Evolutionary conservation across 2,888 invertebrate genomes (phyloP).

Genomic region (Diarsia mendica): DNA sequence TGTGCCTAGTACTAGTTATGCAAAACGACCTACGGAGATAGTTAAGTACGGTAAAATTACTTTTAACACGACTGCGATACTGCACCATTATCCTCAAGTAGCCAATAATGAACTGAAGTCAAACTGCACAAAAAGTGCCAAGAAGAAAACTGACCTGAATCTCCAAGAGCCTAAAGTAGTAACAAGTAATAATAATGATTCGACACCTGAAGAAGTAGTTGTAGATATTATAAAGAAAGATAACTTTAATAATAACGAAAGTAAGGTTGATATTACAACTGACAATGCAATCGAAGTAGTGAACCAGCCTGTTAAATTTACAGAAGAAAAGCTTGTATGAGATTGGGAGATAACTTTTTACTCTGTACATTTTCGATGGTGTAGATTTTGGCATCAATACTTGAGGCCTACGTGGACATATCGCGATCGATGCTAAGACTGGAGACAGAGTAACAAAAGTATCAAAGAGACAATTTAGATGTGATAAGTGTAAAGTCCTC

Average conservation of each 20-base stretch:
- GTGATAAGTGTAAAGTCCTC: conserved; percentile 56
- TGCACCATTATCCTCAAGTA: conserved; percentile 87
- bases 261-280: conserved; percentile 71
- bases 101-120: conserved; percentile 70
- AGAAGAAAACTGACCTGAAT: conserved; percentile 81
- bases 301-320: conserved; percentile 83
- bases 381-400: conserved; percentile 70
- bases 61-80: conserved; percentile 86
- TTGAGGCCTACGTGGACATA: conserved; percentile 67
- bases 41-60: conserved; percentile 87
- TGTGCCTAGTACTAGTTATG: conserved; percentile 81
- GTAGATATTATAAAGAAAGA: conserved; percentile 67
- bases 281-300: conserved; percentile 71
- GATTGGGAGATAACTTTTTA: conserved; percentile 78
- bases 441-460: conserved; percentile 65
- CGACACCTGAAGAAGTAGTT: conserved; percentile 52
- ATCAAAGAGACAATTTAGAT: conserved; percentile 54
- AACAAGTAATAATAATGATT: conserved; percentile 76
- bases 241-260: conserved; percentile 82
- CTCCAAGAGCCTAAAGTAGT: conserved; percentile 75
- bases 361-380: conserved; percentile 76
- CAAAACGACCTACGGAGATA: conserved; percentile 80
- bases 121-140: conserved; percentile 66
- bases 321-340: conserved; percentile 89
- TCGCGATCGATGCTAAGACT: conserved; percentile 81